Evolutionary conservation across 2,888 invertebrate species (phyloP), one percentile per base, ranked within the genome.

Genomic region (Linnaemya tessellans): DNA sequence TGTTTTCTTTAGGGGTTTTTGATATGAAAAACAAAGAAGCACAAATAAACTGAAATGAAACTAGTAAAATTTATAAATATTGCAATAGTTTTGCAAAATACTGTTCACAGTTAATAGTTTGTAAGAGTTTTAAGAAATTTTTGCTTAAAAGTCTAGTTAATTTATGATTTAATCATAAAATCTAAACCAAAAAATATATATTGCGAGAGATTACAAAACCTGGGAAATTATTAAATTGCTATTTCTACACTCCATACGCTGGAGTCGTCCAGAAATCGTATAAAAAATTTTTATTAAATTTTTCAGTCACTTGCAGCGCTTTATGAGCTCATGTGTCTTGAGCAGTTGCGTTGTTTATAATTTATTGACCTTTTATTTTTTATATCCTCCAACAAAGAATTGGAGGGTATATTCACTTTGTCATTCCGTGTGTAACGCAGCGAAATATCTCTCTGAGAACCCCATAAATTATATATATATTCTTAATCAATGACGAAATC

Each of bases 1-100:
- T 78, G 82, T 83, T 81, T 71, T 75, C 41, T 74, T 49, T 75
- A 54, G 51, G 81, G 68, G 51, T 8, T 68, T 41, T 38, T 38
- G 30, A 13, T 56, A 10, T 4, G 7, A 8, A 13, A 46, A 58
- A 43, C 49, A 30, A 35, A 22, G 13, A 18, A 5, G 7, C 1
- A 15, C n/a, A n/a, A 25, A 49, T 0, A 8, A 78, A 51, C 25
- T 18, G 7, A 60, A 78, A 49, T 65, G 56, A 30, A 18, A 65
- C 75, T 43, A 43, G 65, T 30, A 30, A 30, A 75, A 41, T 46
- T 13, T 58, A 35, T 9, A 51, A 74, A 38, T 67, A 38, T 58
- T 49, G 8, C 58, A 58, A 20, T 67, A 35, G 46, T 22, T 67
- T 67, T 58, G 38, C 58, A 38, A 68, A 49, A 58, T 35, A 43